Conservation (phyloP, 2,113 vertebrate species). For the Anolis carolinensis region DNA sequence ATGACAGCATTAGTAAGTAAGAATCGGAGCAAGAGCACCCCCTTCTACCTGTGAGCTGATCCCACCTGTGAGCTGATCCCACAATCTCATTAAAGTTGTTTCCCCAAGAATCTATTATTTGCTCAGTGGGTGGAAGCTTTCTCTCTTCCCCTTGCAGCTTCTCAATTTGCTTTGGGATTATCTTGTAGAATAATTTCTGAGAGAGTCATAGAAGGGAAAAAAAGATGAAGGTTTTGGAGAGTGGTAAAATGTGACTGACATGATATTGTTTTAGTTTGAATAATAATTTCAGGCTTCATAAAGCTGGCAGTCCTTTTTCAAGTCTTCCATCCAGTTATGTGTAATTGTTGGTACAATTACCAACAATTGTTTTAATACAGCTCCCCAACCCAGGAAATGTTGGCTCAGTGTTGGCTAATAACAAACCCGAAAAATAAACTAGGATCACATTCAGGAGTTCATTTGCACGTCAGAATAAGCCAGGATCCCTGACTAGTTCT, state of each 20-base stretch:
- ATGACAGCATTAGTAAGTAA: background rate
- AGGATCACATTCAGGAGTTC: background rate
- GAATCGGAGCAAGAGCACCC: background rate
- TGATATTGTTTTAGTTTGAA: background rate
- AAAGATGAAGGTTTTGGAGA: conserved; percentile 6
- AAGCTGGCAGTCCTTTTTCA: background rate
- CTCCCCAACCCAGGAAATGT: background rate
- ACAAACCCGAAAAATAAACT: background rate
- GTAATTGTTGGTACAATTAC: background rate
- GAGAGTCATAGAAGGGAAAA: conserved; percentile 2
- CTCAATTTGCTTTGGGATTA: background rate
- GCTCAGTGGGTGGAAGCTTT: background rate
- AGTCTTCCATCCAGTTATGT: background rate
- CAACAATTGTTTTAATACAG: background rate
- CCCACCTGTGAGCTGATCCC: background rate
- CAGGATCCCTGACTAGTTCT: background rate
- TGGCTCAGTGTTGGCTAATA: background rate
- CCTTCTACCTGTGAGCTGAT: background rate
- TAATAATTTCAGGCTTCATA: background rate
- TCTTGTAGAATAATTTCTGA: background rate
- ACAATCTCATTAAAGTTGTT: background rate
- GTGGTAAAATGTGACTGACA: background rate
- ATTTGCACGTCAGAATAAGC: background rate
- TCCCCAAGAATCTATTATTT: background rate
- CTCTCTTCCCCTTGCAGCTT: background rate